Conservation (phyloP, 2,113 vertebrate genomes). For the Rhombomys opimus region DNA sequence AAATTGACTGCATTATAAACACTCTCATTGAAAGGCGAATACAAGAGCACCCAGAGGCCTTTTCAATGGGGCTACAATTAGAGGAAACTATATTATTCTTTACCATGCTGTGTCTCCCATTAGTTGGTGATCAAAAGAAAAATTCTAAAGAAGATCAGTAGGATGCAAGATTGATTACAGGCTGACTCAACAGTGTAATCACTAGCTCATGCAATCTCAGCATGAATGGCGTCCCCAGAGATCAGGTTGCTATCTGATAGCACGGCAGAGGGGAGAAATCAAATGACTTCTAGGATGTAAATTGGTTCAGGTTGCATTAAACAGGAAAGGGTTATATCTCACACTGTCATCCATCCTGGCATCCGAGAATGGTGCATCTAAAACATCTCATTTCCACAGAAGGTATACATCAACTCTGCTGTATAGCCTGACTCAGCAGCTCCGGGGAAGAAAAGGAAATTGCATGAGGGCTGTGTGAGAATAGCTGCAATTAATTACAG, state of each 20-base stretch:
- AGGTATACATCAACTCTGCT: conserved; percentile 65
- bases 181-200: conserved; percentile 90
- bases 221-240: conserved; percentile 87
- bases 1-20: conserved; percentile 73
- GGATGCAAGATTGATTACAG: conserved; percentile 91
- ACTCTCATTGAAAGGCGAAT: conserved; percentile 79
- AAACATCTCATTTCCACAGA: conserved; percentile 78
- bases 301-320: conserved; percentile 83
- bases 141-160: conserved; percentile 88
- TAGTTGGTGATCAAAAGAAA: conserved; percentile 91
- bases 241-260: conserved; percentile 86
- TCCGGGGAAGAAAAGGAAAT: conserved; percentile 58
- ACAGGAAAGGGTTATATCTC: conserved; percentile 82
- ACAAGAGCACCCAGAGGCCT: conserved; percentile 78
- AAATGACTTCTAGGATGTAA: conserved; percentile 85
- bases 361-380: conserved; percentile 75
- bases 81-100: conserved; percentile 89
- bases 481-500: conserved; percentile 72
- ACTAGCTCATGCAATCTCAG: conserved; percentile 91
- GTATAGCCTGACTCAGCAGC: conserved; percentile 74
- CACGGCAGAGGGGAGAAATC: conserved; percentile 81
- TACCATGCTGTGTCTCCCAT: conserved; percentile 87
- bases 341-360: conserved; percentile 78
- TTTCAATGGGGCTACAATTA: conserved; percentile 82
- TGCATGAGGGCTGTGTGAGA: conserved; percentile 35